Conservation (phyloP, 2,797 vertebrate species). For the Sebastes cheni region DNA sequence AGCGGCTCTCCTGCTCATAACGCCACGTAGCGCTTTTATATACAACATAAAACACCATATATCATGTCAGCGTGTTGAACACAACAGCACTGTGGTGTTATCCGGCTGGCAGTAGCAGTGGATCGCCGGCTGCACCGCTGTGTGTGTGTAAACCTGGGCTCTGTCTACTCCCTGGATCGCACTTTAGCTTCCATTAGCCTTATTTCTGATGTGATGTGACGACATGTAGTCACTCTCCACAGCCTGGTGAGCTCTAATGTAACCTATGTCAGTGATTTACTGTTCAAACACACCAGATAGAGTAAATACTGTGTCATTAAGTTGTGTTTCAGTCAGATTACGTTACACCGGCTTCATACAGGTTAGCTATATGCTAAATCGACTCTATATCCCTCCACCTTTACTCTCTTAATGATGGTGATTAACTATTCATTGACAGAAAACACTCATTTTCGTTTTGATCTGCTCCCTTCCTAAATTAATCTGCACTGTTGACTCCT, state of each 20-base stretch:
- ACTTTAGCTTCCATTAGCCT: slow-evolving; percentile 32
- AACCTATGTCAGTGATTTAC: background rate
- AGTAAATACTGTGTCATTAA: background rate
- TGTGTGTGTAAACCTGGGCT: slow-evolving; percentile 57
- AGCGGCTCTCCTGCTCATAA: slow-evolving; percentile 38
- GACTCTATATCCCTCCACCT: background rate
- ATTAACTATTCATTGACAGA: background rate
- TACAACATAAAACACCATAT: background rate
- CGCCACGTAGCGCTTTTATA: background rate
- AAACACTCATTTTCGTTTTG: background rate
- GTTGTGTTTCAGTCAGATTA: background rate
- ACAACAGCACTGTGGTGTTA: background rate
- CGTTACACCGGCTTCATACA: background rate
- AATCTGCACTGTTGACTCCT: background rate
- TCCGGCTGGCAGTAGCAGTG: background rate
- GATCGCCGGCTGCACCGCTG: background rate
- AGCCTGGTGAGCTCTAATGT: background rate
- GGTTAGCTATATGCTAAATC: slow-evolving; percentile 4
- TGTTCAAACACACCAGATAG: background rate
- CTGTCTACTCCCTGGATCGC: slow-evolving; percentile 75
- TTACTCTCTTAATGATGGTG: background rate
- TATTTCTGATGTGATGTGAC: background rate
- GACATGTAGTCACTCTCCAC: background rate
- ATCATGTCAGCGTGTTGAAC: background rate
- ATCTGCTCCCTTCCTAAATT: background rate